These are phyloP conservation scores for Dendrocincla fuliginosa DNA, from an alignment of 2,797 vertebrate species.

Conservation along the genomic window DNA sequence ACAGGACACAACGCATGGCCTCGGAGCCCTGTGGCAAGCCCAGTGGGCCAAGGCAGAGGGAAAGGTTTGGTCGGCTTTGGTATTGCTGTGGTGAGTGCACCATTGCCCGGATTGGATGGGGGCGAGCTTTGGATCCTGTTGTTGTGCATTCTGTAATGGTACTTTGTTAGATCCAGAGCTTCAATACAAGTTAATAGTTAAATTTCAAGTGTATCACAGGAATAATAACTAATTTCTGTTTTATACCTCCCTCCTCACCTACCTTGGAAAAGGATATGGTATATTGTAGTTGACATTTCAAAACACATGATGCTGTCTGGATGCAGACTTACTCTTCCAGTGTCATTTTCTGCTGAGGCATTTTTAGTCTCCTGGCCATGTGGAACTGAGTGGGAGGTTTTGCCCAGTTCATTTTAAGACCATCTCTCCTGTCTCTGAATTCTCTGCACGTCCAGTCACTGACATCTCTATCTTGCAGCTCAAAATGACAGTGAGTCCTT, in stretches of 20 bases:
- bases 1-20: not conserved
- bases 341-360: not conserved
- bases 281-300: not conserved
- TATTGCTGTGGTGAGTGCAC: not conserved
- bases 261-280: fast-evolving
- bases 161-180: not conserved
- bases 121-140: not conserved
- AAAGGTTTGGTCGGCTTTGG: not conserved
- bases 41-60: not conserved
- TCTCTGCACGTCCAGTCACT: not conserved
- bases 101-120: not conserved
- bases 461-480: not conserved
- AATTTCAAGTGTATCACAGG: not conserved
- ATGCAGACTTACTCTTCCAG: too few relatives aligned
- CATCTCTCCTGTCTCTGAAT: not conserved
- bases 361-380: not conserved
- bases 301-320: not conserved
- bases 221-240: not conserved
- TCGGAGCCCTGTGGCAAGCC: not conserved
- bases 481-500: not conserved
- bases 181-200: not conserved
- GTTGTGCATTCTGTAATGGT: not conserved
- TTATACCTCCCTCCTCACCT: not conserved
- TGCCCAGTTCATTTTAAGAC: not conserved
- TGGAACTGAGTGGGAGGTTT: not conserved